phyloP scores from a whole-genome alignment of 2,113 vertebrate genomes.

The Genyomyrus donnyi region DNA sequence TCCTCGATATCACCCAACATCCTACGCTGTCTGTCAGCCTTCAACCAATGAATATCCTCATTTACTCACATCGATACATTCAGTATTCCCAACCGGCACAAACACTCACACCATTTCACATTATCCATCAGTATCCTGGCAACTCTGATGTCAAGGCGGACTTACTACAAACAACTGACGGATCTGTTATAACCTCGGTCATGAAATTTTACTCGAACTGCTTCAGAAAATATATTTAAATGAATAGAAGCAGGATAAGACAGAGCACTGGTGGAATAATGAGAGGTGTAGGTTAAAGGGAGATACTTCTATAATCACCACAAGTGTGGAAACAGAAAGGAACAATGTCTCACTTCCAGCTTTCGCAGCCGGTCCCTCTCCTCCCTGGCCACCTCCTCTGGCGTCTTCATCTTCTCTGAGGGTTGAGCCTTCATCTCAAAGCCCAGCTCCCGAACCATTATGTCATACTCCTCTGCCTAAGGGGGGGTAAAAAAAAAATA shows the following conservation, averaged over 20 bases:
- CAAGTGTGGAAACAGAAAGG: not conserved
- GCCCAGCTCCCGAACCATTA: conserved; percentile 86
- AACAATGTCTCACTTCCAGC: conserved; percentile 67
- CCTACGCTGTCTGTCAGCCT: conserved; percentile 82
- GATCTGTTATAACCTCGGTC: not conserved
- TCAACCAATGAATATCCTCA: not conserved
- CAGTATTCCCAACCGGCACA: not conserved
- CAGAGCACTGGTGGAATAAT: not conserved
- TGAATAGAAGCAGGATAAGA: not conserved
- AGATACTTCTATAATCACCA: not conserved
- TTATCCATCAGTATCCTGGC: not conserved
- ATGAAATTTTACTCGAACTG: not conserved
- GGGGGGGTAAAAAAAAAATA: not conserved
- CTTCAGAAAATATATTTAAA: not conserved
- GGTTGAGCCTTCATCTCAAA: conserved; percentile 97
- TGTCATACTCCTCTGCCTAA: conserved; percentile 83
- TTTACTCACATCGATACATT: not conserved
- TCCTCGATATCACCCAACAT: conserved; percentile 72
- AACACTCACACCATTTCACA: not conserved
- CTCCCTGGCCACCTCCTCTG: conserved; percentile 80
- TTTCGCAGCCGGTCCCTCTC: conserved; percentile 69
- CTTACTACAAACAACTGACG: not conserved
- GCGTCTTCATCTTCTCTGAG: conserved; percentile 80
- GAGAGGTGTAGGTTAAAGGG: not conserved
- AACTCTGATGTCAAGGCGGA: not conserved